Base-by-base conservation (phyloP, 2,113 vertebrate genomes). In the Diglossa brunneiventris region DNA sequence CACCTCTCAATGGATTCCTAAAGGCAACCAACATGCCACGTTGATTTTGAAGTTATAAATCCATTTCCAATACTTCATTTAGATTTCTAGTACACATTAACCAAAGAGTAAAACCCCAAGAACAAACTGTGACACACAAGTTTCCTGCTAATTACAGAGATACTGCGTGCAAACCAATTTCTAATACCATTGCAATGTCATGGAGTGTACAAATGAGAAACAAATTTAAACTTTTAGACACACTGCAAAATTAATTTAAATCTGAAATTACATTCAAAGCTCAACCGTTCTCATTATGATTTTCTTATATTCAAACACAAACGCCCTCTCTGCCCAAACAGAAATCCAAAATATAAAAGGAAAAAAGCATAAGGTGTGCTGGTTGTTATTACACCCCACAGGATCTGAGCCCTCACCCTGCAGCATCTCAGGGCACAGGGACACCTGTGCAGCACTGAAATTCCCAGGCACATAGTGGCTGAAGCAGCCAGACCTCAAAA, bases 381-480 rank as follows among this genome's bases (percentile, higher is more conserved):
- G 6, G 20, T 12, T 73, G 12, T 58, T 53, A 15, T 15, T 30
- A 2, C 5, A 42, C 4, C 21, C 27, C 9, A 13, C 8, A 44
- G 46, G 42, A 28, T 18, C 33, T 6, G 15, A 83, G 67, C 41
- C 68, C 49, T 20, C 17, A 20, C 23, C 39, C 39, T 8, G 59
- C 59, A 67, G 72, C 47, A 41, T 22, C 76, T 31, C 47, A 42
- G 88, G 18, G 15, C n/a, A 22, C 4, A 2, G 62, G 42, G 13
- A 41, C 0, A 67, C 21, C 39, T n/a, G 35, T 5, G 46, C 0
- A n/a, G 55, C n/a, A 49, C 73, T 62, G 19, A 44, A 52, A 31
- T 26, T 23, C 74, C 61, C 0, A 0, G 69, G 15, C 37, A 19
- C 35, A 18, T 42, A 6, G 47, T 1, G 1, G 6, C 52, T 69